These are phyloP conservation scores for Phaetusa simplex DNA, from an alignment of 2,113 vertebrate species.

Conservation along the genomic window DNA sequence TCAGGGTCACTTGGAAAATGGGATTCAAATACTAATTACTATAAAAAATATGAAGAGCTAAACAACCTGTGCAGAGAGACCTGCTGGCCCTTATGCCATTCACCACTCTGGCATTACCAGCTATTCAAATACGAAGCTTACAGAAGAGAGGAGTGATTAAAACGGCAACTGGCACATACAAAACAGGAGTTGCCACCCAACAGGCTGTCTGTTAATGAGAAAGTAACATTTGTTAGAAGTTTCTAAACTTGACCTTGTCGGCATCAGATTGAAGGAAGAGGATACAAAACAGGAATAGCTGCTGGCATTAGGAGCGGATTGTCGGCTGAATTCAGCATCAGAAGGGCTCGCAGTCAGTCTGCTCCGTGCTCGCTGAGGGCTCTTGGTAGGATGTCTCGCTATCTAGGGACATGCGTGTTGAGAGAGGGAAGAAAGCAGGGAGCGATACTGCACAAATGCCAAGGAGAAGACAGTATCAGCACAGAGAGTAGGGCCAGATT, in stretches of 20 bases:
- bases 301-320: slow-evolving; percentile 29
- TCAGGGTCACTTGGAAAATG: not conserved
- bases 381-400: not conserved
- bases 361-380: not conserved
- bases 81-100: not conserved
- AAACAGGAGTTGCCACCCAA: not conserved
- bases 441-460: not conserved
- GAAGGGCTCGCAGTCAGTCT: not conserved
- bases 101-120: not conserved
- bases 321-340: slow-evolving; percentile 34
- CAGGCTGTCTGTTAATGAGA: slow-evolving; percentile 14
- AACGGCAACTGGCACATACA: not conserved
- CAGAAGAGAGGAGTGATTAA: not conserved
- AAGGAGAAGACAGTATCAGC: not conserved
- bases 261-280: not conserved
- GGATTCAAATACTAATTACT: not conserved
- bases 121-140: not conserved
- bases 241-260: slow-evolving; percentile 36
- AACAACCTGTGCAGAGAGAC: not conserved
- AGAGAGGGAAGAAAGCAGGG: not conserved
- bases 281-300: slow-evolving; percentile 37
- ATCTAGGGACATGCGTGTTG: not conserved
- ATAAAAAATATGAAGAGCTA: not conserved
- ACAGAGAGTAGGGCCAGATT: not conserved
- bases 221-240: slow-evolving; percentile 42